These are phyloP conservation scores for Cepaea hortensis DNA, from an alignment of 2,888 invertebrate species.

Conservation along the genomic window DNA sequence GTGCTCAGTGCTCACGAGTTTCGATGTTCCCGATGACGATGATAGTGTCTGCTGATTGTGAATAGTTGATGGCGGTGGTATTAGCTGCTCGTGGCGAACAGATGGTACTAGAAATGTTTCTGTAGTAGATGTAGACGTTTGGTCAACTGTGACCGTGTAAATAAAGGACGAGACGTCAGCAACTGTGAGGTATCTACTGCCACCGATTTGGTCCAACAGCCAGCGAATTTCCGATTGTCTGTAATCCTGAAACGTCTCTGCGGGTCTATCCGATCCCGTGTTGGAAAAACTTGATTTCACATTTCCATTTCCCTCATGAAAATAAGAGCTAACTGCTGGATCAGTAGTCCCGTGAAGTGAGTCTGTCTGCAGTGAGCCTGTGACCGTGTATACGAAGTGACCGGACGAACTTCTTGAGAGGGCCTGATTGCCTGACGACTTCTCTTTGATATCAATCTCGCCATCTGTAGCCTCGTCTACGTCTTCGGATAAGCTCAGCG, in stretches of 20 bases:
- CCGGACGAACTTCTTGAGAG: background rate
- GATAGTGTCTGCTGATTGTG: no score
- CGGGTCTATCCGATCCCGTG: background rate
- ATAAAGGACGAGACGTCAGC: background rate
- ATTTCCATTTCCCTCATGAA: background rate
- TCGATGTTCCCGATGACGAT: no score
- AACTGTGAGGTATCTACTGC: no score
- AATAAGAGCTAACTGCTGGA: background rate
- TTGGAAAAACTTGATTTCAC: background rate
- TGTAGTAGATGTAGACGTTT: background rate
- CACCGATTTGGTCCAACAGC: background rate
- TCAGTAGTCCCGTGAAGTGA: no score
- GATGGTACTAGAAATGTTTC: background rate
- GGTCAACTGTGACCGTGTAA: background rate
- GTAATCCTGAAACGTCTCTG: background rate
- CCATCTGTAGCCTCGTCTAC: slow-evolving; percentile 5
- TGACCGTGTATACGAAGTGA: background rate
- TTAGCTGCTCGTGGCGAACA: background rate
- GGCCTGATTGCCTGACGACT: background rate
- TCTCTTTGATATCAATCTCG: background rate
- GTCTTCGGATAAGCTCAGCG: background rate
- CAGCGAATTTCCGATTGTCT: background rate
- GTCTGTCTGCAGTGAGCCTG: background rate
- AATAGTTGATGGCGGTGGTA: background rate
- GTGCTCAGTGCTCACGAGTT: no score